Conservation (phyloP, 2,113 vertebrate species). For the Polyodon spathula region DNA sequence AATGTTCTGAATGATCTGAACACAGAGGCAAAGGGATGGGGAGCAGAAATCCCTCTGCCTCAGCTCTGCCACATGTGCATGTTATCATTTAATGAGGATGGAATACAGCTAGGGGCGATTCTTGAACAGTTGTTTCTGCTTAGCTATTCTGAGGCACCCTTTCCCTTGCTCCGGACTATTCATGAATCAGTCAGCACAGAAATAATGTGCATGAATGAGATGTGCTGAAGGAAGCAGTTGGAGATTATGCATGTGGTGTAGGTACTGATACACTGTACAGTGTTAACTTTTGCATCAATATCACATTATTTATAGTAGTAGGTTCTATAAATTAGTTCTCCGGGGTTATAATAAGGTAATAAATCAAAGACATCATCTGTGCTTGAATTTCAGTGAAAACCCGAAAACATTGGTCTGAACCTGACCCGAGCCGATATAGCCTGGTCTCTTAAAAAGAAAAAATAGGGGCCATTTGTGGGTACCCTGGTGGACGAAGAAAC, state of each 20-base stretch:
- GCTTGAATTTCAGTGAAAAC: slow-evolving; percentile 41
- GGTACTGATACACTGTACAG: too few relatives aligned
- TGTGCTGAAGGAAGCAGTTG: too few relatives aligned
- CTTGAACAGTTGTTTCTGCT: too few relatives aligned
- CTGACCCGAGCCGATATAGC: slow-evolving; percentile 29
- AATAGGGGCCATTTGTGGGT: slow-evolving; percentile 29
- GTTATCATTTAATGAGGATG: too few relatives aligned
- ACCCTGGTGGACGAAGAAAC: slow-evolving; percentile 34
- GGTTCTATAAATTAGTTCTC: slow-evolving; percentile 2
- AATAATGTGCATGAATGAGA: too few relatives aligned
- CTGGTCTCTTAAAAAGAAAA: slow-evolving; percentile 40
- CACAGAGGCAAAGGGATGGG: neutral
- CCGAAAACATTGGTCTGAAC: slow-evolving; percentile 29
- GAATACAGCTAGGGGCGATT: too few relatives aligned
- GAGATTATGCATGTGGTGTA: too few relatives aligned
- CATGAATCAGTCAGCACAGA: too few relatives aligned
- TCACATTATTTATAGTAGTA: too few relatives aligned
- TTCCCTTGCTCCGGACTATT: too few relatives aligned
- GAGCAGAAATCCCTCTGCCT: slow-evolving; percentile 25
- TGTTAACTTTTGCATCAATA: too few relatives aligned
- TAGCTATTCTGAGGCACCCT: too few relatives aligned
- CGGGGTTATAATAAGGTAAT: slow-evolving; percentile 24
- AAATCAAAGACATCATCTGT: slow-evolving; percentile 45
- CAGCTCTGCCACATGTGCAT: slow-evolving; percentile 4
- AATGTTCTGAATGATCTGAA: neutral